Evolutionary conservation across 2,888 invertebrate species (phyloP), one percentile per base, ranked within the genome.

Genomic region (Drosophila neotestacea): DNA sequence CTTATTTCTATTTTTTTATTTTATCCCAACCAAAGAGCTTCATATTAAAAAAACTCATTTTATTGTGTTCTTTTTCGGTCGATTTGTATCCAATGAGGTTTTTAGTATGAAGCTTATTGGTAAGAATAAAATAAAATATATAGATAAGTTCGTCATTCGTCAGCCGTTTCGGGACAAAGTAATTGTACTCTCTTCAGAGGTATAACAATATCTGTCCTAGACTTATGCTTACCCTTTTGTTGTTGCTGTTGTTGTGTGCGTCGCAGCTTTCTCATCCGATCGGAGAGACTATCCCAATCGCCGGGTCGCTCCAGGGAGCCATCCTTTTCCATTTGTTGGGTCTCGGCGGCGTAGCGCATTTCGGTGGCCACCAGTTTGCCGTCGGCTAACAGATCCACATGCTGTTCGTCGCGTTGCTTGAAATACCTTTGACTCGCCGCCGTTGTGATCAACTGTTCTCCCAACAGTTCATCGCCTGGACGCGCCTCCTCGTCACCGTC

Each of bases 361-460:
- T 97, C 96, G 92, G 96, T 95, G 77, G 95, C 96, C 87, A 97
- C 94, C 88, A 96, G 95, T 90, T 96, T 95, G 79, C 97, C 97
- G 91, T 96, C 95, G 87, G 96, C 96, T 92, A 96, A 93, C 92
- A 96, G 96, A 92, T 97, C 97, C 54, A 97, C 96, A 91, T 96
- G 95, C 88, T 96, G 96, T 92, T 97, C 96, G 91, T 96, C 95
- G 63, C 96, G 94, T 88, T 95, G 95, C 90, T 97, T 95, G 60
- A 95, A 94, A 91, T 94, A 95, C 70, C 93, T 93, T 91, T 95
- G 96, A 70, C 93, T 94, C 55, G 94, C 94, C 73, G 94, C 94
- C 84, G 85, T 83, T 59, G 91, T 91, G 71, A 90, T 90, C 73
- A 91, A 80, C 79, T 91, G 90, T 74, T 92, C 92, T 48, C 78